Evolutionary conservation across 2,797 vertebrate genomes (phyloP), one percentile per base, ranked within the genome.

Genomic region (Heliangelus exortis): DNA sequence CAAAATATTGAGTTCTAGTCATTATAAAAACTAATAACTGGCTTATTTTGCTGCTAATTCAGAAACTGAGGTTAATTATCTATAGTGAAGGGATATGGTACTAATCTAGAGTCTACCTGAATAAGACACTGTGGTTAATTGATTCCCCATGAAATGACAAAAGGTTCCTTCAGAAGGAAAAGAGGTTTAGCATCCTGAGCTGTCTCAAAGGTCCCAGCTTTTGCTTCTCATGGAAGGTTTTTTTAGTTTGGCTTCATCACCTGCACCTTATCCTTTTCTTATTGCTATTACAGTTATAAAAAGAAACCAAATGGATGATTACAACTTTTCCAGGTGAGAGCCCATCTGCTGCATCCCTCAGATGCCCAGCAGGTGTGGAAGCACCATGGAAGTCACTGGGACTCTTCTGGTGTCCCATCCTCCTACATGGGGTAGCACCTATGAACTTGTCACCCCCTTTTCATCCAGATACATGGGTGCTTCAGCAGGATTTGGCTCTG

Each of bases 21-120:
- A 98, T 98, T 98, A 97, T 97, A 94, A 97, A 97, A 98, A 98
- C 97, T 98, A 98, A 98, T 98, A 98, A 98, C 96, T 96, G 96
- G 91, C 96, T 97, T 97, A 97, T 97, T 97, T 97, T 97, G 76
- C 96, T 97, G 96, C 97, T 98, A 98, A 98, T 98, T 98, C 97
- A 96, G 97, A 97, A 96, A 96, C 87, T 76, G 95, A 98, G 98
- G 97, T 98, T 98, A 98, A 98, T 98, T 98, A 98, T 98, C 97
- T 98, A 90, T 95, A 96, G 97, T 97, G 96, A 96, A 97, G 91
- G 94, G 96, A 96, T 97, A 92, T 96, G 82, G 34, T 94, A 95
- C 95, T 97, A 97, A 98, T 97, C 97, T 97, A 94, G 97, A 97
- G 93, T 95, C 97, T 98, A 98, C 96, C 96, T 98, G 97, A 97